A percentile compares a stretch with the other conserved stretches of the same genome.
These are phyloP conservation scores for Nerophis ophidion DNA, from an alignment of 2,113 vertebrate species.

Conservation along the genomic window DNA sequence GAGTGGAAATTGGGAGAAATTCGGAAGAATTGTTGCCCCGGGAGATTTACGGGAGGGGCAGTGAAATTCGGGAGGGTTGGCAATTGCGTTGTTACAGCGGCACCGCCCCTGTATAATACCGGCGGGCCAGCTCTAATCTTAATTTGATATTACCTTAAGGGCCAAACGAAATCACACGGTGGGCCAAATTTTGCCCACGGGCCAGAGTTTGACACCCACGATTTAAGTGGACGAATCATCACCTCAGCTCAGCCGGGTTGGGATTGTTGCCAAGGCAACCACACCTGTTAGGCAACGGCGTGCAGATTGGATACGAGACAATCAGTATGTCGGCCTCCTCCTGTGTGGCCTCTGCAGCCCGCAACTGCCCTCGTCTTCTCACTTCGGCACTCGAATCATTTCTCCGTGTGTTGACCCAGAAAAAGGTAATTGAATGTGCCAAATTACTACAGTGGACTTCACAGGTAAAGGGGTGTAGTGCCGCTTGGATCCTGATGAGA, in stretches of 20 bases:
- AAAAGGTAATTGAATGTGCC: slow-evolving; percentile 25
- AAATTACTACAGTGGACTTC: slow-evolving; percentile 11
- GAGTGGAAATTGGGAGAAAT: no score
- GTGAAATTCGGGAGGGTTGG: no score
- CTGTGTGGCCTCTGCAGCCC: not conserved
- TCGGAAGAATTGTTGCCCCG: no score
- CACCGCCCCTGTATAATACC: no score
- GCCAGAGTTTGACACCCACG: no score
- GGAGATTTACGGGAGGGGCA: no score
- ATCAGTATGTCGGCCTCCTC: slow-evolving; percentile 6
- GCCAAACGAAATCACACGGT: no score
- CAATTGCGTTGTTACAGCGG: no score
- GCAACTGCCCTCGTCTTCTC: not conserved
- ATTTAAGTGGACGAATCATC: slow-evolving; percentile 27
- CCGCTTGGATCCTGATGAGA: no score
- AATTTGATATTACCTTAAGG: no score
- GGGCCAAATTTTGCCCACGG: no score
- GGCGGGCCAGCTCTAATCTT: no score
- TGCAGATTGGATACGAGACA: slow-evolving; percentile 17
- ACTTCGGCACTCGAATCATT: slow-evolving; percentile 22
- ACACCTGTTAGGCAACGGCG: not conserved
- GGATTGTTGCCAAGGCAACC: slow-evolving; percentile 48
- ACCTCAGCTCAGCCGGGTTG: slow-evolving; percentile 34
- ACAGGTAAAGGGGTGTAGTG: not conserved
- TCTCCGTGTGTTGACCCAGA: slow-evolving; percentile 29